Base-by-base conservation (phyloP, 2,113 vertebrate species). In the Archocentrus centrarchus region DNA sequence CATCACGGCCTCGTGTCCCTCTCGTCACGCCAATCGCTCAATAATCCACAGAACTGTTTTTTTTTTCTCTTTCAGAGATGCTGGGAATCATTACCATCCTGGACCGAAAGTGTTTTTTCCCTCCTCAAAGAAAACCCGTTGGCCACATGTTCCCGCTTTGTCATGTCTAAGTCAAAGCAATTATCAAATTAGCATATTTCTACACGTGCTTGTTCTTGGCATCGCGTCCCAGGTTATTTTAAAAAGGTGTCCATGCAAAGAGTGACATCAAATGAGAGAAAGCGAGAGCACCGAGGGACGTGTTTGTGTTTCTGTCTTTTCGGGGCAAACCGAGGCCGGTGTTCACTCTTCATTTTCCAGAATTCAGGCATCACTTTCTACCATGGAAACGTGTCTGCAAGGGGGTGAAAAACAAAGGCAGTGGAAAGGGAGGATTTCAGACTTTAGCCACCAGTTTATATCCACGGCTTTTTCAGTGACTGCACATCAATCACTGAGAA, bases 101-200 rank as follows among this genome's bases (percentile, higher is more conserved):
- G 55, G 24, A 44, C 44, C 35, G 3, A 79, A 47, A 7, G 15
- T n/a, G 35, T 60, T 6, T 39, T 70, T 39, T 15, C 18, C 50
- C 39, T 59, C 41, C 57, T 83, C 77, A 24, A 20, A 44, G 68
- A 59, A 35, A 86, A 75, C 13, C 76, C 53, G 75, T 53, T 64
- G 2, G 37, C 24, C 80, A 77, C 79, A 84, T 84, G 89, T 60
- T 86, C 50, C 13, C 10, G 10, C 70, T 79, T 70, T 58, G 50
- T 81, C 50, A 20, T 35, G 32, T 78, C 73, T 57, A 59, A 30
- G 60, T 79, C 60, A 24, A 68, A 81, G 14, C 30, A 10, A 77
- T 83, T 55, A 66, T 73, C 39, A 80, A 39, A 76, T 86, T 82
- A 66, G 47, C 37, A 77, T 75, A 79, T 63, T 88, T 90, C 39